Evolutionary conservation across 2,797 vertebrate species (phyloP), one percentile per base, ranked within the genome.

Genomic region (Gymnoscopelus braueri): DNA sequence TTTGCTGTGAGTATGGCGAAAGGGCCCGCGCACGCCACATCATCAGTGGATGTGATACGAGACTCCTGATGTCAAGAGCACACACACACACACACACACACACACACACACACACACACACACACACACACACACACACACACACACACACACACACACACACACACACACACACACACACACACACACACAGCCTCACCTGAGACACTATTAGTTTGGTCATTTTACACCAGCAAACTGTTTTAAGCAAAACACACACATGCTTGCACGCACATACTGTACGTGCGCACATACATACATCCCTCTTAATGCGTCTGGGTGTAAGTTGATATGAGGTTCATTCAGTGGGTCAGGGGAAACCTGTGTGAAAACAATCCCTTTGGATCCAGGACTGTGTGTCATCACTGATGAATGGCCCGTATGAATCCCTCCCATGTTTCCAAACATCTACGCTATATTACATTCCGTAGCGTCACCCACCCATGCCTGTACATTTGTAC

Each of bases 251-350:
- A 19, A 19, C 19, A 19, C 19, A 19, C 19, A 19, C 19, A 19
- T 19, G 19, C 19, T 19, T 19, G 19, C 19, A 50, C 26, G 15
- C 26, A 29, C 26, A 29, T 4, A 29, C 26, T 29, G 26, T 29
- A 19, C 29, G 3, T 32, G 29, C 29, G 39, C n/a, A 51, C 54
- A 60, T 19, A 39, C 29, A 62, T 51, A 70, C 65, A 53, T 51
- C 15, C 23, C 48, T 50, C 24, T 54, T 44, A 49, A n/a, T 68
- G 59, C 50, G 39, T 67, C 44, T 52, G 63, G 76, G 75, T 77
- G 84, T 71, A 77, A 74, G 12, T 7, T 57, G 69, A 82, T 63
- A 82, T 69, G 70, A 60, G 59, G 60, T 77, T 65, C 32, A 79
- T 74, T 60, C 54, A 59, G 11, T 3, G 15, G 65, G 58, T 78